Conservation (phyloP, 2,797 vertebrate genomes). For the Muscicapa striata region DNA sequence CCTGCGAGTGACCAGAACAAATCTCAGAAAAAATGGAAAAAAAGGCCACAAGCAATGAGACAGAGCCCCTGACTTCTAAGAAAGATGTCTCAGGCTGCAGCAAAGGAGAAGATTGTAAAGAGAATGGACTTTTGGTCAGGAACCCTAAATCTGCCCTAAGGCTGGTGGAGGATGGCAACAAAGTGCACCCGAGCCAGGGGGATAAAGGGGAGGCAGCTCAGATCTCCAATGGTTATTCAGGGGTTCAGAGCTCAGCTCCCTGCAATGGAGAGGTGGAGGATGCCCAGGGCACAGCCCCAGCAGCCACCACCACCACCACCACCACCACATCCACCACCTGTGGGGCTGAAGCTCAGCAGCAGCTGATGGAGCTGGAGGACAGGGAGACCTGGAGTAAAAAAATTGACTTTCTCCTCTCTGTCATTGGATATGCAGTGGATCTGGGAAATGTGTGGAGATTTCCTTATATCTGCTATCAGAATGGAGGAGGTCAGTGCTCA, state of each 20-base stretch:
- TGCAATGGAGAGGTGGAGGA: conserved; percentile 68
- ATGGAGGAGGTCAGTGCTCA: conserved; percentile 92
- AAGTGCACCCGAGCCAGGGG: conserved; percentile 46
- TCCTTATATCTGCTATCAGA: conserved; percentile 98
- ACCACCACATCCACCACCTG: conserved; percentile 84
- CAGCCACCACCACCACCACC: conserved; percentile 83
- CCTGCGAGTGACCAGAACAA: conserved; percentile 29
- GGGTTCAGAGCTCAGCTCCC: conserved; percentile 80
- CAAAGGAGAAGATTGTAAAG: conserved; percentile 76
- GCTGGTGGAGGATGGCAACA: conserved; percentile 67
- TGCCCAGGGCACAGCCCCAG: conserved; percentile 54
- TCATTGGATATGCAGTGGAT: conserved; percentile 97
- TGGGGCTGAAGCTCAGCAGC: conserved; percentile 65
- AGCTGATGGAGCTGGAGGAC: conserved; percentile 61
- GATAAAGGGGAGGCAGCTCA: conserved; percentile 78
- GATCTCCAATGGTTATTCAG: conserved; percentile 90
- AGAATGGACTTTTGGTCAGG: conserved; percentile 81
- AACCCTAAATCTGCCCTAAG: conserved; percentile 70
- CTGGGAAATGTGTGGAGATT: conserved; percentile 99
- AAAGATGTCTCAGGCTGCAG: conserved; percentile 70
- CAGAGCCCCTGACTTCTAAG: conserved; percentile 73
- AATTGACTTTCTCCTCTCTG: conserved; percentile 96
- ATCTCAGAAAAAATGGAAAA: conserved; percentile 84
- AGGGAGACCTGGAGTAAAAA: conserved; percentile 98
- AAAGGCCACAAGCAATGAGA: conserved; percentile 72